Conservation (phyloP, 2,888 invertebrate species). For the Agrotis exclamationis region DNA sequence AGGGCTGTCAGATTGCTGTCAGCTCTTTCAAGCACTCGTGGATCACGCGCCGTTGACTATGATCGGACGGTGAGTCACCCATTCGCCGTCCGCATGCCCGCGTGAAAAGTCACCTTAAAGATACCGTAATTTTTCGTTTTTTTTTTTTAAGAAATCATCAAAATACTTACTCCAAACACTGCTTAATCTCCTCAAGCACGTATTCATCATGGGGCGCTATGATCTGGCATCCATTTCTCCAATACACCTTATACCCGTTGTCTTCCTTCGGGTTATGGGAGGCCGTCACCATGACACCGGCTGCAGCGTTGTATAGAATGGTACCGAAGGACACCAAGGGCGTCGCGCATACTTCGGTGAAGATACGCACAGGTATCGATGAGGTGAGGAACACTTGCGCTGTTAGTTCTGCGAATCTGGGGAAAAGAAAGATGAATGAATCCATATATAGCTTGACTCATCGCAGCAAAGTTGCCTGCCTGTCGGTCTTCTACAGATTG, state of each 20-base stretch:
- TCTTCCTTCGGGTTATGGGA: constrained; percentile 99
- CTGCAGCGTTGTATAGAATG: constrained; percentile 93
- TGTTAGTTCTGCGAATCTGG: constrained; percentile 97
- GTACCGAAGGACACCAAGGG: constrained; percentile 98
- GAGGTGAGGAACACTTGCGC: constrained; percentile 95
- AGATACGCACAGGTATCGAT: constrained; percentile 95
- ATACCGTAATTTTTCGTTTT: too few relatives aligned
- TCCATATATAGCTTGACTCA: too few relatives aligned
- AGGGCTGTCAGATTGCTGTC: too few relatives aligned
- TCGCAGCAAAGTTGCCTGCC: too few relatives aligned
- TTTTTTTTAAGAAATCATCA: too few relatives aligned
- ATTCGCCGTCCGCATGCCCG: too few relatives aligned
- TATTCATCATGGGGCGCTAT: constrained; percentile 97
- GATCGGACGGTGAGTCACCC: too few relatives aligned
- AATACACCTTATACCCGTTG: constrained; percentile 99
- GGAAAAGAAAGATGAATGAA: background rate
- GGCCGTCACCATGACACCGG: constrained; percentile 98
- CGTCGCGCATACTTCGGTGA: constrained; percentile 96
- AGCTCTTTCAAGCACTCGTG: too few relatives aligned
- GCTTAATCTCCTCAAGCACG: constrained; percentile 95
- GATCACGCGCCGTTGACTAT: too few relatives aligned
- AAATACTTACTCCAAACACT: constrained; percentile 92
- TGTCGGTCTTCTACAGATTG: too few relatives aligned
- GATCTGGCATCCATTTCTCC: constrained; percentile 98
- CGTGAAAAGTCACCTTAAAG: too few relatives aligned